Percentiles rank a stretch among this genome's conserved stretches.
Evolutionary conservation across 53 echinoderm and acorn worm species (phyloP).

Genomic region (Mesocentrotus franciscanus): DNA sequence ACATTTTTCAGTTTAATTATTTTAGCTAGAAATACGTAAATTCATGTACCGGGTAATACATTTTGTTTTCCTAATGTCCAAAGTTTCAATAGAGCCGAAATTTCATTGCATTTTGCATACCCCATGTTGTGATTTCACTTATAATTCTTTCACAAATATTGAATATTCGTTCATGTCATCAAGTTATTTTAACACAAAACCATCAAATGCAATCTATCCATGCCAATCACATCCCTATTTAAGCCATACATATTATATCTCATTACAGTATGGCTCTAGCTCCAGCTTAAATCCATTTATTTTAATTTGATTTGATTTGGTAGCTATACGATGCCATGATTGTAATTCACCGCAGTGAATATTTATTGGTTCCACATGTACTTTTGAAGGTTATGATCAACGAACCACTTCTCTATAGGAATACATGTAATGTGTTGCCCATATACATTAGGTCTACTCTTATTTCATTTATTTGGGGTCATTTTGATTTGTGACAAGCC

Average conservation of each 20-base stretch:
- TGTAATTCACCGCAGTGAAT: neutral
- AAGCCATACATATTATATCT: neutral
- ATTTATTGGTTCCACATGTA: neutral
- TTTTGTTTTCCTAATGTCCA: too few species aligned
- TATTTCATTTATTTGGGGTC: neutral
- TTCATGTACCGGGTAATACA: too few species aligned
- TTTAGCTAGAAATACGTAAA: too few species aligned
- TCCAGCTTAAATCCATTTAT: conserved; percentile 3
- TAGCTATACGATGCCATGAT: neutral
- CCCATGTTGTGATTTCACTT: too few species aligned
- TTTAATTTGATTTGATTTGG: conserved; percentile 19
- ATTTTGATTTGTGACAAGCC: neutral
- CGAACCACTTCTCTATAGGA: neutral
- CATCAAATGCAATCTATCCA: neutral
- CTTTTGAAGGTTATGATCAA: neutral
- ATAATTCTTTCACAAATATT: too few species aligned
- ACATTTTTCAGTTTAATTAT: too few species aligned
- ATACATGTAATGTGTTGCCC: neutral
- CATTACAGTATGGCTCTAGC: neutral
- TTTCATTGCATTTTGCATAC: too few species aligned
- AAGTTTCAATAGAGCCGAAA: too few species aligned
- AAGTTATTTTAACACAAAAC: neutral
- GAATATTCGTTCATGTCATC: too few species aligned
- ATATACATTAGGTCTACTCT: neutral
- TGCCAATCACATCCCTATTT: neutral